Base-by-base conservation (phyloP, 1,140 invertebrate species). In the Cydia strobilella region DNA sequence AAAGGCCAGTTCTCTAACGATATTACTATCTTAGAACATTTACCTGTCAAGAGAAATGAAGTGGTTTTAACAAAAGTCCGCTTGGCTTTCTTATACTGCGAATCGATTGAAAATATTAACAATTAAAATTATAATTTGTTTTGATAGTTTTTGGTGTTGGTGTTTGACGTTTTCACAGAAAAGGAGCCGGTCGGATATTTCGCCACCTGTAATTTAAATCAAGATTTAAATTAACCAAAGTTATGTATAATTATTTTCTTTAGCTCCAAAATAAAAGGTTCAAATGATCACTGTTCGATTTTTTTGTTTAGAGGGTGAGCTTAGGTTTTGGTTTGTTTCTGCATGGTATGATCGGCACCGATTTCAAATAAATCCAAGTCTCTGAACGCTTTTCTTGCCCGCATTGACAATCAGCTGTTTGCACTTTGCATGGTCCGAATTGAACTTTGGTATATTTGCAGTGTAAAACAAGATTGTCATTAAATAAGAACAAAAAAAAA, bases 391-490 rank as follows among this genome's bases (percentile, higher is more conserved):
- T 59, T 7, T 59, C 1, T 12, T 2, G 54, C 0, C 23, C 6
- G 7, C 18, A 23, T 59, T 59, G 54, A 59, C 54, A 59, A 59
- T 59, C 54, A 59, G 54, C 54, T 59, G 54, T 59, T 59, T 3
- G 18, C 18, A 23, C 12, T 59, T 59, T 3, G 18, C 18, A 23
- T 20, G n/a, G 54, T 59, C 54, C 54, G 18, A 59, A 59, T 59
- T 59, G 18, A 20, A 18, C 51, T 20, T 48, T 48, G 5, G 9
- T 31, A 31, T 31, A 2, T 31, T 42, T 42, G 39, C 10, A 10
- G 7, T 12, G 39, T n/a, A n/a, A n/a, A n/a, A n/a, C n/a, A n/a
- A n/a, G n/a, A n/a, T n/a, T n/a, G n/a, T n/a, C n/a, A n/a, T n/a
- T n/a, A n/a, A n/a, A n/a, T n/a, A n/a, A n/a, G n/a, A n/a, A n/a